A percentile compares a stretch with the other conserved stretches of the same genome.
These are phyloP conservation scores for Temnothorax curvispinosus DNA, from an alignment of 1,140 invertebrate genomes.

Conservation along the genomic window DNA sequence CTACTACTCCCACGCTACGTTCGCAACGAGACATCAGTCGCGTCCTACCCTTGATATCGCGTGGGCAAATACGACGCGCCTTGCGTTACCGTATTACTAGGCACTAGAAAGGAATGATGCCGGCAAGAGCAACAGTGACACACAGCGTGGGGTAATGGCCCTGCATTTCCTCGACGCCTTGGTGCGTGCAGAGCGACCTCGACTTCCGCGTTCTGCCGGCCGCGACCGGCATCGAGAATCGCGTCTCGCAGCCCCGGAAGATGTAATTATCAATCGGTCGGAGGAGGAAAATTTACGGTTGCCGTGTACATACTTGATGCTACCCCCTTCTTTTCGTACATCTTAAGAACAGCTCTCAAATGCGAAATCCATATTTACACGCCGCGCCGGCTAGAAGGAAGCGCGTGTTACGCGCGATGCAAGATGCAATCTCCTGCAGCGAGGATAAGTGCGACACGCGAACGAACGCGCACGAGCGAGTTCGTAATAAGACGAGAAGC, in stretches of 20 bases:
- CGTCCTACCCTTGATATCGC: slow-evolving; percentile 18
- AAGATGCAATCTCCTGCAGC: slow-evolving; percentile 24
- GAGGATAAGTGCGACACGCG: slow-evolving; percentile 8
- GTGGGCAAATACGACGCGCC: slow-evolving; percentile 25
- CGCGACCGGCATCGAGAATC: slow-evolving; percentile 40
- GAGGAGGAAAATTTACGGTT: slow-evolving; percentile 18
- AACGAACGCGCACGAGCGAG: slow-evolving; percentile 12
- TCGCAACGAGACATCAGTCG: neutral
- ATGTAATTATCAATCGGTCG: slow-evolving; percentile 59
- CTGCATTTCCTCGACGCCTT: slow-evolving; percentile 63
- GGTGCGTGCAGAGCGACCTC: slow-evolving; percentile 56
- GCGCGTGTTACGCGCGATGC: slow-evolving; percentile 35
- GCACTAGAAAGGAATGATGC: slow-evolving; percentile 7
- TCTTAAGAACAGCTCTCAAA: neutral
- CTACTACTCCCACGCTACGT: slow-evolving; percentile 13
- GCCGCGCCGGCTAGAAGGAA: neutral
- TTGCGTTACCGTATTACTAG: neutral
- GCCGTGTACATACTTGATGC: neutral
- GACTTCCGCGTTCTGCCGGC: slow-evolving; percentile 66
- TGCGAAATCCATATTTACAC: neutral
- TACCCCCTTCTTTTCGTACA: neutral
- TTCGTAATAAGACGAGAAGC: neutral
- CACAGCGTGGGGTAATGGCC: slow-evolving; percentile 37
- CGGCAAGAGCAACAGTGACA: slow-evolving; percentile 48
- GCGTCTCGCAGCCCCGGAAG: slow-evolving; percentile 3